These are phyloP conservation scores for Helicoverpa armigera DNA, from an alignment of 1,140 invertebrate species.

Conservation along the genomic window DNA sequence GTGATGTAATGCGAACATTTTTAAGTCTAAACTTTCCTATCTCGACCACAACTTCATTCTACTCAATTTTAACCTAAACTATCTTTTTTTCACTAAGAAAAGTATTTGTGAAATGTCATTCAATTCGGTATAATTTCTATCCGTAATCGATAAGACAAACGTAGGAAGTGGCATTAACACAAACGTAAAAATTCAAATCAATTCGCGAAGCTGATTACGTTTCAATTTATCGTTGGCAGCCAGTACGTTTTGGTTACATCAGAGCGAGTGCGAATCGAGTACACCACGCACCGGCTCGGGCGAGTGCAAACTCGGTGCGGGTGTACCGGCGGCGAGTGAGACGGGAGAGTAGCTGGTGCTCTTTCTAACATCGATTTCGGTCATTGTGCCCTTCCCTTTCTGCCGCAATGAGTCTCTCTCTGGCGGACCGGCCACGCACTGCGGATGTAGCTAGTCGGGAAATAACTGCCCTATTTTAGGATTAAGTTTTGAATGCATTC, in stretches of 20 bases:
- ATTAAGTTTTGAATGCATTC: slow-evolving; percentile 56
- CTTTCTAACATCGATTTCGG: slow-evolving; percentile 81
- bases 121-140: not conserved
- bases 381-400: slow-evolving; percentile 65
- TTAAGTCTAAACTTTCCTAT: not conserved
- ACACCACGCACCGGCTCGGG: slow-evolving; percentile 58
- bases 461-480: slow-evolving; percentile 76
- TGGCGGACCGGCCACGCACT: slow-evolving; percentile 69
- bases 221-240: slow-evolving; percentile 51
- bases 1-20: slow-evolving; percentile 48
- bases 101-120: not conserved
- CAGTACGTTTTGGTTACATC: slow-evolving; percentile 46
- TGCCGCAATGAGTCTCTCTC: slow-evolving; percentile 62
- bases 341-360: slow-evolving; percentile 46
- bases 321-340: slow-evolving; percentile 71
- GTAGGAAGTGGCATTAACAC: not conserved
- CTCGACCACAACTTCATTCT: not conserved
- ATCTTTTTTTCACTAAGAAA: not conserved
- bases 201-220: slow-evolving; percentile 26
- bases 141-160: not conserved
- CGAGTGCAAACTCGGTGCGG: slow-evolving; percentile 73
- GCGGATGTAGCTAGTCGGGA: slow-evolving; percentile 70
- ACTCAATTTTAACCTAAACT: not conserved
- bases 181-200: slow-evolving; percentile 11
- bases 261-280: slow-evolving; percentile 58